Percentiles rank a stretch among this genome's conserved stretches.
phyloP scores from a whole-genome alignment of 1,140 invertebrate species.

The Agrypnia vestita region DNA sequence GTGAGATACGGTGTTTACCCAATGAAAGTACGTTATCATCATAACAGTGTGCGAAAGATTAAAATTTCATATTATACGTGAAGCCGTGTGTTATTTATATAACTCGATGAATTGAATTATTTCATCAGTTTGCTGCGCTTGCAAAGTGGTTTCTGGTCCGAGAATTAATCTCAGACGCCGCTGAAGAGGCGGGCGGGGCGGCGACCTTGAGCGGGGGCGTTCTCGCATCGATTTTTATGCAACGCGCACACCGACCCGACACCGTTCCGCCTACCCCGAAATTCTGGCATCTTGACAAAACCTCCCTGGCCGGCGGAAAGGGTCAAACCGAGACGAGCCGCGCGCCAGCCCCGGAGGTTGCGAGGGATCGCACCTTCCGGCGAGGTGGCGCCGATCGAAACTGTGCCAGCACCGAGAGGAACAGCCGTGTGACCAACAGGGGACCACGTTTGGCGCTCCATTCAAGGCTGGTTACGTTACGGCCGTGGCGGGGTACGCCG shows the following conservation, averaged over 20 bases:
- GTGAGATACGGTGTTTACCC: too few relatives aligned
- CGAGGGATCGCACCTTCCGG: neutral
- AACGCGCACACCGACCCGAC: conserved; percentile 41
- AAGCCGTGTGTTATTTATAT: too few relatives aligned
- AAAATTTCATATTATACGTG: too few relatives aligned
- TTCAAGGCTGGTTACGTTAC: too few relatives aligned
- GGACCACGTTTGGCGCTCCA: too few relatives aligned
- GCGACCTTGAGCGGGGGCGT: conserved; percentile 30
- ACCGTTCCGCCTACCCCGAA: conserved; percentile 37
- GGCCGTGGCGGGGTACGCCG: too few relatives aligned
- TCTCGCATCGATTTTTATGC: conserved; percentile 38
- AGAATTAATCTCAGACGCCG: conserved; percentile 6
- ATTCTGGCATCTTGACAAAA: conserved; percentile 40
- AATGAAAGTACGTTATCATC: too few relatives aligned
- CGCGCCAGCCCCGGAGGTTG: neutral
- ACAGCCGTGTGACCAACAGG: too few relatives aligned
- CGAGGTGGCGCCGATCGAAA: conserved; percentile 22
- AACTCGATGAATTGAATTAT: too few relatives aligned
- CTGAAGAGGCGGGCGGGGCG: conserved; percentile 6
- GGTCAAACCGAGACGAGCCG: neutral
- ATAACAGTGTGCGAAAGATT: too few relatives aligned
- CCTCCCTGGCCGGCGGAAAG: neutral
- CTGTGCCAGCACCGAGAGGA: neutral
- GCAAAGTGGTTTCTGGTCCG: neutral
- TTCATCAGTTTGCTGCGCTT: too few relatives aligned